A percentile compares a stretch with the other conserved stretches of the same genome.
These are phyloP conservation scores for Oedothorax gibbosus DNA, from an alignment of 1,140 invertebrate genomes.

Conservation along the genomic window DNA sequence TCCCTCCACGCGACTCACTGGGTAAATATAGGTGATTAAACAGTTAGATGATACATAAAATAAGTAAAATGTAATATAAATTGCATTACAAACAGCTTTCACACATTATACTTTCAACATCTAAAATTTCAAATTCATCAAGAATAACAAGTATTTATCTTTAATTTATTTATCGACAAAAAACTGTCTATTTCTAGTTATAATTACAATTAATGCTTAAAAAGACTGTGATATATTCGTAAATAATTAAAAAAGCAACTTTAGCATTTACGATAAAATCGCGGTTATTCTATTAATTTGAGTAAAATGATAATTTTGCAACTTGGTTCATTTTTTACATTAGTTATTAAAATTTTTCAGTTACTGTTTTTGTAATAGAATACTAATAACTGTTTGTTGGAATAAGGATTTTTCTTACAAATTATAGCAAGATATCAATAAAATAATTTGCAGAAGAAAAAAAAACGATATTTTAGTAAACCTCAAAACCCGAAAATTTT, in stretches of 20 bases:
- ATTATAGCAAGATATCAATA: too few relatives aligned
- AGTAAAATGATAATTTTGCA: background rate
- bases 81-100: background rate
- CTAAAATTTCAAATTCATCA: background rate
- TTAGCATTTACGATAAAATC: too few relatives aligned
- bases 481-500: too few relatives aligned
- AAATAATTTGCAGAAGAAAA: too few relatives aligned
- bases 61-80: background rate
- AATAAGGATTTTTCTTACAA: too few relatives aligned
- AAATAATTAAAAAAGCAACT: too few relatives aligned
- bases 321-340: background rate
- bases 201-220: too few relatives aligned
- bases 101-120: background rate
- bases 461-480: too few relatives aligned
- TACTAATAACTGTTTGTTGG: too few relatives aligned
- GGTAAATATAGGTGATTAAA: background rate
- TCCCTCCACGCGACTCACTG: slow-evolving; percentile 73
- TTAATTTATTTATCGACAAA: background rate
- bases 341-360: background rate
- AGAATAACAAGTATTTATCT: background rate
- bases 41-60: background rate
- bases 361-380: too few relatives aligned
- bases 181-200: too few relatives aligned
- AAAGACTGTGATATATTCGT: too few relatives aligned
- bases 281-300: background rate